These are phyloP conservation scores for Zonitis immaculata DNA, from an alignment of 2,888 invertebrate genomes.

Conservation along the genomic window DNA sequence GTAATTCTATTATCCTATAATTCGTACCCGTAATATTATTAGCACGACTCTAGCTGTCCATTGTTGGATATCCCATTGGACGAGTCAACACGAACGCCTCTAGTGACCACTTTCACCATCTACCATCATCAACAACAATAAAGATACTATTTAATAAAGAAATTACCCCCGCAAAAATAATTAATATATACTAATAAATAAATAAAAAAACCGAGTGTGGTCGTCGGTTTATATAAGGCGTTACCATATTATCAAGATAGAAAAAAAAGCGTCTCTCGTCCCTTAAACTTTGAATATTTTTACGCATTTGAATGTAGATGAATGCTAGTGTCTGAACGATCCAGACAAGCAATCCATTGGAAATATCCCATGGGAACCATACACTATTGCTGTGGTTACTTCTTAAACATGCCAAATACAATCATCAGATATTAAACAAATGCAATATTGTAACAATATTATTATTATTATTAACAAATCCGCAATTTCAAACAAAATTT, in stretches of 20 bases:
- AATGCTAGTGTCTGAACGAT: constrained; percentile 42
- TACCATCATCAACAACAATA: background rate
- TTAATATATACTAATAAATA: too few species aligned
- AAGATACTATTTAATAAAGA: background rate
- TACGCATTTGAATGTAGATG: constrained; percentile 42
- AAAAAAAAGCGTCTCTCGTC: constrained; percentile 16
- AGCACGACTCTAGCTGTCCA: constrained; percentile 5
- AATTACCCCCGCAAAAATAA: background rate
- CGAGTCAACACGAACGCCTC: constrained; percentile 1
- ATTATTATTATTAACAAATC: too few species aligned
- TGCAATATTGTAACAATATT: too few species aligned
- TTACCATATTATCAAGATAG: constrained; percentile 23
- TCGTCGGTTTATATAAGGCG: too few species aligned
- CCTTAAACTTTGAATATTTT: constrained; percentile 25
- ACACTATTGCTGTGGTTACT: constrained; percentile 33
- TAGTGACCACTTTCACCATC: constrained; percentile 2
- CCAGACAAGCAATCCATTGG: constrained; percentile 42
- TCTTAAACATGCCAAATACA: constrained; percentile 14
- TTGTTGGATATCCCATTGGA: constrained; percentile 5
- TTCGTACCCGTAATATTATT: constrained; percentile 24
- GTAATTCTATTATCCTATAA: constrained; percentile 28
- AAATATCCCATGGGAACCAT: constrained; percentile 33
- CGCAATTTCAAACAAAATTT: too few species aligned
- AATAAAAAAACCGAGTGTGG: too few species aligned
- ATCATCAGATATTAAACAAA: constrained; percentile 11